Evolutionary conservation across 2,888 invertebrate genomes (phyloP).

Genomic region (Galerucella calmariensis): DNA sequence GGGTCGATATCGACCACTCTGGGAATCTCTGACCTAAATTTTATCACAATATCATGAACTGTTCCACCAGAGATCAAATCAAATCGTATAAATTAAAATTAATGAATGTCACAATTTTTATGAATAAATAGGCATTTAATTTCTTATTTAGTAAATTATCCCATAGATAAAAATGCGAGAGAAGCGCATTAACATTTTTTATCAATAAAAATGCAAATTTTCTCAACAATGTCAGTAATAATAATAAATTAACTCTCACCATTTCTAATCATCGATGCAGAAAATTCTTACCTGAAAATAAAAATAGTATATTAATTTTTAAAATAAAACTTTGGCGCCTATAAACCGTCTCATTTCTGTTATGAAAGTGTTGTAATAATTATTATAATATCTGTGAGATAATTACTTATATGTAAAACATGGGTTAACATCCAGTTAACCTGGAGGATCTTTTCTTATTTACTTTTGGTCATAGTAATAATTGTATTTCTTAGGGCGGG

Average conservation of each 20-base stretch:
- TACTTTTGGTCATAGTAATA: too few relatives aligned
- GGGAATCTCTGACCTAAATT: neutral
- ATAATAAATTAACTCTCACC: slow-evolving; percentile 22
- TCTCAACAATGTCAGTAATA: neutral
- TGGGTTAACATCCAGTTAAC: too few relatives aligned
- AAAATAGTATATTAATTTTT: neutral
- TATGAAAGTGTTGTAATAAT: neutral
- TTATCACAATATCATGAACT: neutral
- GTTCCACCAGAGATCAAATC: neutral
- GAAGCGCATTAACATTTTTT: neutral
- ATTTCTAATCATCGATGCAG: slow-evolving; percentile 3
- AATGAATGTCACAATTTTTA: neutral
- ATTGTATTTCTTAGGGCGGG: too few relatives aligned
- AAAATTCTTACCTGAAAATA: slow-evolving; percentile 15
- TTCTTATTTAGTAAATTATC: neutral
- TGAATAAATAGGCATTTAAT: neutral
- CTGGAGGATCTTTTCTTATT: too few relatives aligned
- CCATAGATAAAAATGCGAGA: neutral
- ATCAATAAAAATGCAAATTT: slow-evolving; percentile 11
- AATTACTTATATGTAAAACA: too few relatives aligned
- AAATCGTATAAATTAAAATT: neutral
- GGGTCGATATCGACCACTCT: too few relatives aligned
- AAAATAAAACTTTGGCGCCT: slow-evolving; percentile 10
- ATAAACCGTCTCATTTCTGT: neutral
- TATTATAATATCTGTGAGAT: too few relatives aligned